phyloP scores from a whole-genome alignment of 30 jellyfish, hydroid and myxozoan species.

The Rhopilema esculentum region DNA sequence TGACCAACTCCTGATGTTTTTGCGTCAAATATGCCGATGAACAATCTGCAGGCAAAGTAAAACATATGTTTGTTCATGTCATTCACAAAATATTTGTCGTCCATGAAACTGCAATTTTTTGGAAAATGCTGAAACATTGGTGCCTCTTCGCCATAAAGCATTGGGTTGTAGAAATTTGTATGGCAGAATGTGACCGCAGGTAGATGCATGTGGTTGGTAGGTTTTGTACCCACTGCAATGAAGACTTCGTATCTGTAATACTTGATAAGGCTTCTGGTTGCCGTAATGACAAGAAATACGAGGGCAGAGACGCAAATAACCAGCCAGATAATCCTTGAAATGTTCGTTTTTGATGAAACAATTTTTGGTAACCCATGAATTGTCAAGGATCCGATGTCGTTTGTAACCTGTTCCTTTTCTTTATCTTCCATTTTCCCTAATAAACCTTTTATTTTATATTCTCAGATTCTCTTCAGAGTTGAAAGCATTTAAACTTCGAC shows the following conservation, averaged over 20 bases:
- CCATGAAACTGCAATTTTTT: constrained; percentile 29
- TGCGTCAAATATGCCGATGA: constrained; percentile 12
- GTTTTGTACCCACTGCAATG: not conserved
- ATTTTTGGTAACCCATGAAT: constrained; percentile 44
- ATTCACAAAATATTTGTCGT: constrained; percentile 7
- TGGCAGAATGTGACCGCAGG: constrained; percentile 71
- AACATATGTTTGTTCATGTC: not conserved
- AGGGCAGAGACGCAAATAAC: constrained; percentile 14
- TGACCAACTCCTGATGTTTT: not conserved
- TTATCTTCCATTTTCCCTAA: not conserved
- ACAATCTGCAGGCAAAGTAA: constrained; percentile 27
- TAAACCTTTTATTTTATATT: not conserved
- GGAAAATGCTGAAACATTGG: constrained; percentile 30
- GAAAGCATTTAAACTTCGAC: not conserved
- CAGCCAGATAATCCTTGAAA: constrained; percentile 5
- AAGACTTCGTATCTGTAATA: not conserved
- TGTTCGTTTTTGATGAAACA: constrained; percentile 2
- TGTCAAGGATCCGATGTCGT: constrained; percentile 18
- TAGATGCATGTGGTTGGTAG: not conserved
- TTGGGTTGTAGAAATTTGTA: constrained; percentile 23
- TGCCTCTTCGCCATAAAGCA: not conserved
- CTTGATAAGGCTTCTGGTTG: not conserved
- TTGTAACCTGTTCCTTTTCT: not conserved
- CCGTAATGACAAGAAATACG: not conserved
- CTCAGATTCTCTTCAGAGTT: not conserved